Evolutionary conservation across 2,797 vertebrate species (phyloP), one percentile per base, ranked within the genome.

Genomic region (Crypturellus tataupa): DNA sequence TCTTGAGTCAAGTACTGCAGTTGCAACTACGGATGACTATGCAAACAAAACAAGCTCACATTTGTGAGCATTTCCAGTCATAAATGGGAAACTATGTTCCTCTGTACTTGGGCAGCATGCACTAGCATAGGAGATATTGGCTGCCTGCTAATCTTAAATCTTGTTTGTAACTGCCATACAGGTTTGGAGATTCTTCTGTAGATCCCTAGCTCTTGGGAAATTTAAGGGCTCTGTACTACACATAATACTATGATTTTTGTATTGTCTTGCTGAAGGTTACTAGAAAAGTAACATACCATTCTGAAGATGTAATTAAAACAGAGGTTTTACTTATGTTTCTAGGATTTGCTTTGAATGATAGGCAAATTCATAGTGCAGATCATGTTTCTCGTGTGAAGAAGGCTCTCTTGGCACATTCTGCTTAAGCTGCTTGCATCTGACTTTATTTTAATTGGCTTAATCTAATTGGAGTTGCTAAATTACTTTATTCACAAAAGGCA

Each of bases 381-480:
- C 0, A 0, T 72, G 40, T 44, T 80, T 47, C 14, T 51, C 40
- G 3, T 4, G 10, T 55, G 35, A 70, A 81, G 18, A 33, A 40
- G 7, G 6, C 51, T 91, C 9, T 75, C 6, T 33, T n/a, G 39
- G 2, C 21, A 24, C 10, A 4, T 33, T 39, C 25, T 47, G 12
- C 40, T 71, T 65, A 87, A 59, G n/a, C 7, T 76, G n/a, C 31
- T 16, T 63, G 46, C 25, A 42, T 40, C 55, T 89, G 72, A 49
- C 18, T 53, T 59, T 56, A 70, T 83, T 82, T 78, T 89, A 79
- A 81, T 65, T 72, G 63, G 21, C 15, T 76, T 76, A 55, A 37
- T 92, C 10, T 85, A 65, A 85, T 63, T 85, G 55, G 72, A 71
- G 33, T 93, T 79, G 42, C 12, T 67, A 9, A 69, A 69, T 55